A percentile compares a stretch with the other conserved stretches of the same genome.
Evolutionary conservation across 2,113 vertebrate species (phyloP).

Genomic region (Gymnarchus niloticus): DNA sequence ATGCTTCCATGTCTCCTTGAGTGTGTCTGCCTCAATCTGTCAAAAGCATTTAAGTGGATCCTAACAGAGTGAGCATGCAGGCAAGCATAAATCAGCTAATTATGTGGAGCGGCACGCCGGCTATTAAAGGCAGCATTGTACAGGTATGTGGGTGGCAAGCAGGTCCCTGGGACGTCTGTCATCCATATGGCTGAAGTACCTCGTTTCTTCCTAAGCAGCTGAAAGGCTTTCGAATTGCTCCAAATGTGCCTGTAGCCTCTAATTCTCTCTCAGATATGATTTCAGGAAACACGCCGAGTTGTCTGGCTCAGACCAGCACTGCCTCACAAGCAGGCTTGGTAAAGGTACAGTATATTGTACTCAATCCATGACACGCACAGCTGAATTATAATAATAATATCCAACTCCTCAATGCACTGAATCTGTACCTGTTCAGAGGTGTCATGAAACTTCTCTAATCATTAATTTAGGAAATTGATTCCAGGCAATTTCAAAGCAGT

Average conservation of each 20-base stretch:
- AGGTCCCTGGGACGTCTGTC: not conserved
- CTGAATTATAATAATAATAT: not conserved
- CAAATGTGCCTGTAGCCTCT: constrained; percentile 23
- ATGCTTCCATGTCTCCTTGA: constrained; percentile 27
- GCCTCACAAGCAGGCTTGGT: constrained; percentile 21
- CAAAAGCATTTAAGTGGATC: constrained; percentile 20
- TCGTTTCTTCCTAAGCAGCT: not conserved
- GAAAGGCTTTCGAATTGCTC: constrained; percentile 30
- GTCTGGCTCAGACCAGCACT: constrained; percentile 46
- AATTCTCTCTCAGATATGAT: constrained; percentile 32
- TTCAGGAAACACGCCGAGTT: constrained; percentile 52
- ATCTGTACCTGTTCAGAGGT: not conserved
- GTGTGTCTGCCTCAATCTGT: constrained; percentile 17
- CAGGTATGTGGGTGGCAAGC: constrained; percentile 26
- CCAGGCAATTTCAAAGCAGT: not conserved
- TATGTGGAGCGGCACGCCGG: not conserved
- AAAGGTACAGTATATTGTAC: not conserved
- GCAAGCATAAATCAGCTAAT: constrained; percentile 21
- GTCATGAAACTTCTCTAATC: not conserved
- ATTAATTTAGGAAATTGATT: not conserved
- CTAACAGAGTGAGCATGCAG: constrained; percentile 24
- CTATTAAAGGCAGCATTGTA: constrained; percentile 23
- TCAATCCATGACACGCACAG: not conserved
- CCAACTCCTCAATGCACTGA: not conserved
- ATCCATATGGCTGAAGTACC: constrained; percentile 23